Evolutionary conservation across 2,888 invertebrate genomes (phyloP).

Genomic region (Plagodis dolabraria): DNA sequence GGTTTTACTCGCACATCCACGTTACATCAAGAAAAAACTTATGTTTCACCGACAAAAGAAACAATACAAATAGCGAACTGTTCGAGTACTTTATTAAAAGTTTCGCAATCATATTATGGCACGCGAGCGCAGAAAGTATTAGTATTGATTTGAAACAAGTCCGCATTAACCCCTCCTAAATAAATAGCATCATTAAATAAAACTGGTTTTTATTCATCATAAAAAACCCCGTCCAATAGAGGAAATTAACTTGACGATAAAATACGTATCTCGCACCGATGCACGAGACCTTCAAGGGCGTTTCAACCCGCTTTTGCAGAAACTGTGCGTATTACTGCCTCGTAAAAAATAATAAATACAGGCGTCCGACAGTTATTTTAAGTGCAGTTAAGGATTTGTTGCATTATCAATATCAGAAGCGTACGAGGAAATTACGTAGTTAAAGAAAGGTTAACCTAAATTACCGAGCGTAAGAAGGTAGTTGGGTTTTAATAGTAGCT

Average conservation of each 20-base stretch:
- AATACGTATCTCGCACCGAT: slow-evolving; percentile 44
- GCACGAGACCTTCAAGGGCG: slow-evolving; percentile 29
- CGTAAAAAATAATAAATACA: slow-evolving; percentile 34
- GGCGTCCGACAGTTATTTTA: slow-evolving; percentile 16
- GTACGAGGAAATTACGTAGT: too few relatives aligned
- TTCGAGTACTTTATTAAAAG: slow-evolving; percentile 18
- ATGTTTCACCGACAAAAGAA: slow-evolving; percentile 21
- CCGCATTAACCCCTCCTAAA: slow-evolving; percentile 53
- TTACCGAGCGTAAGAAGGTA: too few relatives aligned
- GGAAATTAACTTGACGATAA: slow-evolving; percentile 62
- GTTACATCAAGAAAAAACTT: slow-evolving; percentile 15
- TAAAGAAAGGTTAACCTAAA: too few relatives aligned
- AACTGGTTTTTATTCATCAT: slow-evolving; percentile 59
- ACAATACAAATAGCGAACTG: slow-evolving; percentile 19
- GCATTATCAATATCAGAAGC: neutral
- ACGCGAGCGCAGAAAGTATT: slow-evolving; percentile 14
- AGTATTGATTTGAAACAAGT: slow-evolving; percentile 47
- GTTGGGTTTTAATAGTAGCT: too few relatives aligned
- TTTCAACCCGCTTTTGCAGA: slow-evolving; percentile 21
- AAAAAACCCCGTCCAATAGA: slow-evolving; percentile 59
- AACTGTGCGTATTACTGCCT: slow-evolving; percentile 31
- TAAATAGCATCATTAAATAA: slow-evolving; percentile 60
- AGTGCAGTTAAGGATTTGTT: slow-evolving; percentile 1
- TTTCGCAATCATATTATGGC: slow-evolving; percentile 16
- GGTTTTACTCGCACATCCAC: neutral